Conservation (phyloP, 2,888 invertebrate genomes). For the Scaptomyza polygonia region DNA sequence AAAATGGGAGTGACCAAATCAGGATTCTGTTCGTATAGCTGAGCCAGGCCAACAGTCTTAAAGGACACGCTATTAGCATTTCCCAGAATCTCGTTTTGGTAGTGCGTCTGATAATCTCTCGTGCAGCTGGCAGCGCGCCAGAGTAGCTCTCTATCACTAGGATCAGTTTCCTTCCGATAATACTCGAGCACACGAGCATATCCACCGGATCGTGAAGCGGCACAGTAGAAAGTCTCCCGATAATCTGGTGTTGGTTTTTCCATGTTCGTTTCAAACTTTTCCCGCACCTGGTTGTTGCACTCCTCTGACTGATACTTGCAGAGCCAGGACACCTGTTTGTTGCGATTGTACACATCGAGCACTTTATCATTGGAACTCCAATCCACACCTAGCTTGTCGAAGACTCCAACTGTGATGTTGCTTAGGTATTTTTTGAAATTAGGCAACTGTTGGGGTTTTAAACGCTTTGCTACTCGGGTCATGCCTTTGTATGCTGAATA, state of each 20-base stretch:
- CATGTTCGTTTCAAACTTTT: not conserved
- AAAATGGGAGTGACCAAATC: conserved; percentile 71
- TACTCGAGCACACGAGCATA: conserved; percentile 28
- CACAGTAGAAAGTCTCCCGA: conserved; percentile 71
- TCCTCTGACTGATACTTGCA: conserved; percentile 87
- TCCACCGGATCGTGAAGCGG: conserved; percentile 45
- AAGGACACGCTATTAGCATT: conserved; percentile 47
- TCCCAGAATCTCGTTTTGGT: conserved; percentile 85
- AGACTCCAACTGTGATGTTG: conserved; percentile 84
- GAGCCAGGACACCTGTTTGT: conserved; percentile 86
- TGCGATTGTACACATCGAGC: conserved; percentile 86
- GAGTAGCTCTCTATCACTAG: conserved; percentile 88
- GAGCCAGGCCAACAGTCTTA: conserved; percentile 70
- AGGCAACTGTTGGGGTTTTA: conserved; percentile 48
- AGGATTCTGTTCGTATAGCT: conserved; percentile 85
- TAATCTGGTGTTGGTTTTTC: conserved; percentile 64
- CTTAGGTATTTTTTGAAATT: conserved; percentile 83
- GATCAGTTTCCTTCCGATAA: conserved; percentile 85
- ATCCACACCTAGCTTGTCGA: conserved; percentile 85
- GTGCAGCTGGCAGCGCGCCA: conserved; percentile 89
- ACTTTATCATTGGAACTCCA: conserved; percentile 83
- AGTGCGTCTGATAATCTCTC: conserved; percentile 85
- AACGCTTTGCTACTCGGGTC: conserved; percentile 40
- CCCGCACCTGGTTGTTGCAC: conserved; percentile 85
- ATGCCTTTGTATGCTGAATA: conserved; percentile 85